Conservation (phyloP, 2,888 invertebrate genomes). For the Pandemis corylana region DNA sequence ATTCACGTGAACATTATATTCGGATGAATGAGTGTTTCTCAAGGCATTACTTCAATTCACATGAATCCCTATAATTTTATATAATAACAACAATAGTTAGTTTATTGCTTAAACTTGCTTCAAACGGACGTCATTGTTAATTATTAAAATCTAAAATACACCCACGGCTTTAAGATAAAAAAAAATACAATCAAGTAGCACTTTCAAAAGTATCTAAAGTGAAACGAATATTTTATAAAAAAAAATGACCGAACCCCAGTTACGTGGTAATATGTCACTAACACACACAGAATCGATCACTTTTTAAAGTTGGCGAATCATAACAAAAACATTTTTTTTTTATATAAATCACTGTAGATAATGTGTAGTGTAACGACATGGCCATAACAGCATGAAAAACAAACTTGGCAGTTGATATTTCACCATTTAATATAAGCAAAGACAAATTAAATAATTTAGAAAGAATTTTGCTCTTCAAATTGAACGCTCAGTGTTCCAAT, state of each 20-base stretch:
- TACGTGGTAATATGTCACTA: slow-evolving; percentile 9
- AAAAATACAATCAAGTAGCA: slow-evolving; percentile 4
- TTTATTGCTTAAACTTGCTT: background rate
- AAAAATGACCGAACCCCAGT: slow-evolving; percentile 14
- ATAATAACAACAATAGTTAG: background rate
- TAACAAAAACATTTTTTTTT: background rate
- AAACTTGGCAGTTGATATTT: no score
- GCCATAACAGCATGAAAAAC: no score
- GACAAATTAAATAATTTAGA: no score
- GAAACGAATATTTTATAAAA: slow-evolving; percentile 10
- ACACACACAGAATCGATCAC: slow-evolving; percentile 34
- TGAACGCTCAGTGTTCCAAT: no score
- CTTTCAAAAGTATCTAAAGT: slow-evolving; percentile 33
- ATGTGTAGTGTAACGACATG: no score
- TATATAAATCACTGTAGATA: background rate
- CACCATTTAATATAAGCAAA: no score
- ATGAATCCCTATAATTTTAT: no score
- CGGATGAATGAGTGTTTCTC: no score
- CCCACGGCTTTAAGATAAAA: background rate
- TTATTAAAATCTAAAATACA: slow-evolving; percentile 4
- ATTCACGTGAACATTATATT: no score
- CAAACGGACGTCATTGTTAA: background rate
- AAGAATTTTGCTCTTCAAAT: no score
- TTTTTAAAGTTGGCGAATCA: background rate
- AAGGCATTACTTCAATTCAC: no score